Evolutionary conservation across 2,797 vertebrate species (phyloP).

Genomic region (Poecilia picta): DNA sequence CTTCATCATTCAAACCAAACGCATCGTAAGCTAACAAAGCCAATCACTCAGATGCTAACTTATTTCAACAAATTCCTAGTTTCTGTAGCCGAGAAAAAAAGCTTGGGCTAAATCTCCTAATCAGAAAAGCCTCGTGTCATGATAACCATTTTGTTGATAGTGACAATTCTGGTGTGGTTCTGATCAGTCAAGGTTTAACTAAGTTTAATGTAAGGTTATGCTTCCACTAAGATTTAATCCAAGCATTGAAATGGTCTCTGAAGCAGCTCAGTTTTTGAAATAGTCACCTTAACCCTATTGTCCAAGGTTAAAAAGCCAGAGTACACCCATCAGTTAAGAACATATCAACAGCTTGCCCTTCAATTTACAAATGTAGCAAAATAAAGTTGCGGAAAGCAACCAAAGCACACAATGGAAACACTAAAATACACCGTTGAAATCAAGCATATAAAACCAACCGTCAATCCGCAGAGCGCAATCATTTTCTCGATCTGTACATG

Average conservation of each 20-base stretch:
- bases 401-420: constrained; percentile 20
- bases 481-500: constrained; percentile 7
- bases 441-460: constrained; percentile 28
- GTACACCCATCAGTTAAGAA: constrained; percentile 45
- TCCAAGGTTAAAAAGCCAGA: background rate
- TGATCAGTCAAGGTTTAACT: background rate
- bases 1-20: background rate
- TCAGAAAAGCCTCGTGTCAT: background rate
- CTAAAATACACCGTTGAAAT: constrained; percentile 11
- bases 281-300: constrained; percentile 6
- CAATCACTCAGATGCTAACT: background rate
- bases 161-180: background rate
- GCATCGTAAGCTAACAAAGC: background rate
- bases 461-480: constrained; percentile 20
- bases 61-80: background rate
- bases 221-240: background rate
- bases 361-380: background rate
- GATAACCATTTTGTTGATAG: background rate
- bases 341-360: constrained; percentile 2
- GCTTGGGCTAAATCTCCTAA: background rate
- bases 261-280: constrained; percentile 18
- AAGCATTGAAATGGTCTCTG: constrained; percentile 3
- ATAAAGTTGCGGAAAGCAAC: background rate
- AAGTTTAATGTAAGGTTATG: background rate
- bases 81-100: background rate